Conservation (phyloP, 2,797 vertebrate genomes). For the Bucorvus abyssinicus region DNA sequence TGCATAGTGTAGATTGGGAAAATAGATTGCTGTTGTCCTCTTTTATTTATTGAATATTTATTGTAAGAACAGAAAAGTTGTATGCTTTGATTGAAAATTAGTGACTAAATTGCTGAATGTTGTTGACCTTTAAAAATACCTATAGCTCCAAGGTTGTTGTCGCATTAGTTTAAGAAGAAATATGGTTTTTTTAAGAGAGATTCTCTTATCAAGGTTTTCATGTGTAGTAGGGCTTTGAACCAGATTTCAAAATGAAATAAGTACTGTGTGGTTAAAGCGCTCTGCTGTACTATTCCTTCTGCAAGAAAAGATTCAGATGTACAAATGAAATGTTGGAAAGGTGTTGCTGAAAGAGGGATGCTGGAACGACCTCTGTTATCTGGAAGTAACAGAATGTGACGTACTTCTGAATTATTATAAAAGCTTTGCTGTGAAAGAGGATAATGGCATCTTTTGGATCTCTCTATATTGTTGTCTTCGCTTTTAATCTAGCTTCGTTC, state of each 20-base stretch:
- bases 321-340: not conserved
- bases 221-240: not conserved
- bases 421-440: not conserved
- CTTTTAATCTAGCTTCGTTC: not conserved
- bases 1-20: not conserved
- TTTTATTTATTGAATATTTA: conserved; percentile 17
- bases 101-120: not conserved
- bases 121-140: not conserved
- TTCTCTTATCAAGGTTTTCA: not conserved
- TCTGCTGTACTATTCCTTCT: not conserved
- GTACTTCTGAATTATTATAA: not conserved
- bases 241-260: not conserved
- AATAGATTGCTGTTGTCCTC: not conserved
- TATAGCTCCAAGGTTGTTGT: not conserved
- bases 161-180: not conserved
- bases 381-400: not conserved
- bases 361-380: not conserved
- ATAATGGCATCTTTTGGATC: not conserved
- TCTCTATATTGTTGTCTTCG: not conserved
- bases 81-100: not conserved
- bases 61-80: not conserved
- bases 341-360: not conserved
- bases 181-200: not conserved
- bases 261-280: not conserved
- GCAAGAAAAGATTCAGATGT: not conserved